Conservation (phyloP, 2,888 invertebrate species). For the Phalangium opilio region DNA sequence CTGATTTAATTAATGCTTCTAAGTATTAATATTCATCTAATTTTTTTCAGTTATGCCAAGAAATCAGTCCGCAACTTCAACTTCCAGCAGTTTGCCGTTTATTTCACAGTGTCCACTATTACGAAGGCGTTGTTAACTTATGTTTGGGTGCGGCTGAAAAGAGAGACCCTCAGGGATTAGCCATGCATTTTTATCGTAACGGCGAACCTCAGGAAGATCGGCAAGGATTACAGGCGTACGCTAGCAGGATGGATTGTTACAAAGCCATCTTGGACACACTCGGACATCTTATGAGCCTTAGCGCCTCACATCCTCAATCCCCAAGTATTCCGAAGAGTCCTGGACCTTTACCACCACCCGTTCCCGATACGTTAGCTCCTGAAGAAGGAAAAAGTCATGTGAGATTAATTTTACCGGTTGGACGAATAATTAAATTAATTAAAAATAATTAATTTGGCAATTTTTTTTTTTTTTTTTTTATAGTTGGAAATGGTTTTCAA, state of each 20-base stretch:
- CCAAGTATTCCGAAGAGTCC: constrained; percentile 32
- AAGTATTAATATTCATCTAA: neutral
- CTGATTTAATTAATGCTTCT: no score
- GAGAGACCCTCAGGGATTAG: constrained; percentile 76
- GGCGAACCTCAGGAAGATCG: constrained; percentile 67
- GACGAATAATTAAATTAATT: no score
- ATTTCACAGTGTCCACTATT: constrained; percentile 57
- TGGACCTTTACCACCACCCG: constrained; percentile 31
- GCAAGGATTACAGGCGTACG: constrained; percentile 59
- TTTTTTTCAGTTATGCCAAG: constrained; percentile 62
- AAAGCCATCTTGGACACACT: constrained; percentile 61
- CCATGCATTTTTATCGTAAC: constrained; percentile 69
- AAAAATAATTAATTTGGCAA: no score
- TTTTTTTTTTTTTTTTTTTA: constrained; percentile 20
- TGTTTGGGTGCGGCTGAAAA: constrained; percentile 67
- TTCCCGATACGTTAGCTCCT: constrained; percentile 23
- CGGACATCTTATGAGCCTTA: constrained; percentile 29
- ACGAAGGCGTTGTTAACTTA: constrained; percentile 74
- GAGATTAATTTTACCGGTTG: no score
- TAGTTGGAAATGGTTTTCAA: constrained; percentile 40
- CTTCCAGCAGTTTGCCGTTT: constrained; percentile 68
- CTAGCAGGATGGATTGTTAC: constrained; percentile 65
- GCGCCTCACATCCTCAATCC: constrained; percentile 29
- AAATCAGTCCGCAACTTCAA: constrained; percentile 73
- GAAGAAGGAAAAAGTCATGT: constrained; percentile 24